A percentile compares a stretch with the other conserved stretches of the same genome.
Evolutionary conservation across 2,888 invertebrate species (phyloP).

Genomic region (Chouioia cunea): DNA sequence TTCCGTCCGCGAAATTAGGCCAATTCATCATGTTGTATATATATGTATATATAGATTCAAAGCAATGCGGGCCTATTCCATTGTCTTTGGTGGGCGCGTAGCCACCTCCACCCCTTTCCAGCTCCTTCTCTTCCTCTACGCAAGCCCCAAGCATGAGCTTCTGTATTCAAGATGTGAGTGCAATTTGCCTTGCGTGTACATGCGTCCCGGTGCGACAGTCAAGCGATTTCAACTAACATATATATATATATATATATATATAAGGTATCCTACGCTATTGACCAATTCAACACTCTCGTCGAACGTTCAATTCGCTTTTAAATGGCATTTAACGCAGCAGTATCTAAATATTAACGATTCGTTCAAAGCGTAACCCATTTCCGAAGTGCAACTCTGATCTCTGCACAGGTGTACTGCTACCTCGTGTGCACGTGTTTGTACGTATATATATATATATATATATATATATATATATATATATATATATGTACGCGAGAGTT

Average conservation of each 20-base stretch:
- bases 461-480: no score
- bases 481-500: background rate
- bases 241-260: background rate
- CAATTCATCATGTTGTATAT: conserved; percentile 60
- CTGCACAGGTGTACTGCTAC: background rate
- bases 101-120: background rate
- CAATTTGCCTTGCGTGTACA: background rate
- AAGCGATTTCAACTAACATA: conserved; percentile 1
- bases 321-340: no score
- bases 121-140: background rate
- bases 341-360: no score
- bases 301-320: no score
- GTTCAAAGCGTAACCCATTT: no score
- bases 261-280: background rate
- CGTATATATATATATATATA: no score
- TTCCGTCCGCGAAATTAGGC: conserved; percentile 63
- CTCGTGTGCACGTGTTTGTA: no score
- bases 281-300: no score
- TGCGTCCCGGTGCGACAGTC: background rate
- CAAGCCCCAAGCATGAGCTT: background rate
- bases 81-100: no score
- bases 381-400: no score
- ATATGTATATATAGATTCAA: no score
- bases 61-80: background rate
- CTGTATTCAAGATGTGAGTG: background rate